Percentiles rank a stretch among this genome's conserved stretches.
Conservation (phyloP, 2,888 invertebrate species). For the Pristionchus fissidentatus region DNA sequence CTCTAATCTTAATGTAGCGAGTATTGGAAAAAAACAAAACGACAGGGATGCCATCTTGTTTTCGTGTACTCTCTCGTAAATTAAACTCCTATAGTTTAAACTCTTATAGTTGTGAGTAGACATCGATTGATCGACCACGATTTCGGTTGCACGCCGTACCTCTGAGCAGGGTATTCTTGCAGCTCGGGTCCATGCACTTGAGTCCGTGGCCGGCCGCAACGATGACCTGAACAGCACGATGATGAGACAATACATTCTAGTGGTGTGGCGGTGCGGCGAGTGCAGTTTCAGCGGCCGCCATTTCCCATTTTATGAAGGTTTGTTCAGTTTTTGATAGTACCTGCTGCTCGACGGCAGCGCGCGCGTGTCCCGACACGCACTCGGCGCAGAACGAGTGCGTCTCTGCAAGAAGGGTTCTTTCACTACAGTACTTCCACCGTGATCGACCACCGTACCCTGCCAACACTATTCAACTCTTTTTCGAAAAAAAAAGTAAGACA, state of each 20-base stretch:
- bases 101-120: too few relatives aligned
- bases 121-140: too few relatives aligned
- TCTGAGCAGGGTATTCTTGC: conserved; percentile 12
- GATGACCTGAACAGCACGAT: conserved; percentile 26
- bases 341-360: conserved; percentile 38
- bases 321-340: neutral
- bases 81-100: too few relatives aligned
- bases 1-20: too few relatives aligned
- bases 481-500: too few relatives aligned
- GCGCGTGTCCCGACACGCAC: conserved; percentile 45
- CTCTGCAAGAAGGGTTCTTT: neutral
- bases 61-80: too few relatives aligned
- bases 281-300: neutral
- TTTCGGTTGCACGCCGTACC: too few relatives aligned
- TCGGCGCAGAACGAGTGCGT: conserved; percentile 47
- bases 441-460: neutral
- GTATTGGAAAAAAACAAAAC: too few relatives aligned
- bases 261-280: neutral
- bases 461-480: too few relatives aligned
- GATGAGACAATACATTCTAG: too few relatives aligned
- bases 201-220: conserved; percentile 6
- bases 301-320: neutral
- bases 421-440: neutral
- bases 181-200: conserved; percentile 42
- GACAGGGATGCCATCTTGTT: too few relatives aligned